A percentile compares a stretch with the other conserved stretches of the same genome.
These are phyloP conservation scores for Nematopogon swammerdamellus DNA, from an alignment of 2,888 invertebrate genomes.

Conservation along the genomic window DNA sequence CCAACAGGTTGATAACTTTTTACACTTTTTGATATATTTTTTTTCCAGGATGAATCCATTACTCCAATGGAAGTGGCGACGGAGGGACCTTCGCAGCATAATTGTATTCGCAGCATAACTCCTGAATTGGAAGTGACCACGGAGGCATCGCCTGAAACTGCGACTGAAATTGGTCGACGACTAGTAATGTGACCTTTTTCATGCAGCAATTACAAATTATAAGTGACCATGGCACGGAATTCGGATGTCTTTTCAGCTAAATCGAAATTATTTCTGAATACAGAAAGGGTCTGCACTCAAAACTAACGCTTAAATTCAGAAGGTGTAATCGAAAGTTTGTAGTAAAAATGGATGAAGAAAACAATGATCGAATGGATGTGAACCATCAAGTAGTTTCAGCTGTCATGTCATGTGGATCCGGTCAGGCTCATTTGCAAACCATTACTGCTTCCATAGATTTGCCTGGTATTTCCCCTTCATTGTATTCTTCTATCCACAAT, in stretches of 20 bases:
- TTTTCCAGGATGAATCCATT: too few relatives aligned
- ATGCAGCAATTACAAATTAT: conserved; percentile 1
- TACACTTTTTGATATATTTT: too few relatives aligned
- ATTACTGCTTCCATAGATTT: conserved; percentile 3
- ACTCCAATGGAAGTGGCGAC: too few relatives aligned
- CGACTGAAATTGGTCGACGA: too few relatives aligned
- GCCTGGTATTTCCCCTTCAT: neutral
- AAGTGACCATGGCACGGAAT: conserved; percentile 2
- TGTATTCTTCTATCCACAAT: conserved; percentile 3
- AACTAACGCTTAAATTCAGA: conserved; percentile 5
- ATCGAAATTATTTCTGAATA: conserved; percentile 5
- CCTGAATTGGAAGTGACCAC: too few relatives aligned
- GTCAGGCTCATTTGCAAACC: conserved; percentile 4
- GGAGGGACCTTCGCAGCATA: too few relatives aligned
- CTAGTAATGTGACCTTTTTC: neutral
- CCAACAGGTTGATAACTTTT: too few relatives aligned
- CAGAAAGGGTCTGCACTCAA: conserved; percentile 5
- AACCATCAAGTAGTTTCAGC: conserved; percentile 4
- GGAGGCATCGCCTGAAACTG: too few relatives aligned
- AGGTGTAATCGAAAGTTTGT: conserved; percentile 2
- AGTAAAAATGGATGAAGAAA: neutral
- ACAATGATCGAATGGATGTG: neutral
- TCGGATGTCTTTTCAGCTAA: conserved; percentile 5
- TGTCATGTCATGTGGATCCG: conserved; percentile 4
- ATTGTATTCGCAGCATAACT: too few relatives aligned